Evolutionary conservation across 2,797 vertebrate species (phyloP).

Genomic region (Acanthurus leucopareius): DNA sequence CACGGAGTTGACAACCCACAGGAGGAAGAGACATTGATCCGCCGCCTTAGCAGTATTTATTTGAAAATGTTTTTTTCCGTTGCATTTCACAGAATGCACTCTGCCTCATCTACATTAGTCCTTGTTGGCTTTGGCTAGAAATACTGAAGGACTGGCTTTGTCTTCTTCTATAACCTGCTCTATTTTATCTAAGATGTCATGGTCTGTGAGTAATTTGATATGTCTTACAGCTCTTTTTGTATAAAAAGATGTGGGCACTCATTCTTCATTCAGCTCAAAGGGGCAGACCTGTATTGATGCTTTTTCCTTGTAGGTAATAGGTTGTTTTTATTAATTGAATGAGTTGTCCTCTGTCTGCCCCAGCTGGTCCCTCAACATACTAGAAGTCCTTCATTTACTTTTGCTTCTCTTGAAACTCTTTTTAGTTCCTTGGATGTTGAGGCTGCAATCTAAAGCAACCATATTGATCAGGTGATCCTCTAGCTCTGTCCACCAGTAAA

Average conservation of each 20-base stretch:
- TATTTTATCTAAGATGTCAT: constrained; percentile 26
- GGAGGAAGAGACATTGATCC: too few relatives aligned
- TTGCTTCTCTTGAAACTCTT: neutral
- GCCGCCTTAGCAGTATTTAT: too few relatives aligned
- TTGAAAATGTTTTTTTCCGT: too few relatives aligned
- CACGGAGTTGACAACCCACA: too few relatives aligned
- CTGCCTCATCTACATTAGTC: neutral
- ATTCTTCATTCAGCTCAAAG: constrained; percentile 22
- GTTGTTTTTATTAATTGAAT: neutral
- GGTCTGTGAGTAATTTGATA: constrained; percentile 39
- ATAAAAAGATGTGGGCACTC: constrained; percentile 48
- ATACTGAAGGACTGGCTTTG: constrained; percentile 12
- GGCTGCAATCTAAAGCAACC: neutral
- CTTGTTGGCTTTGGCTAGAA: constrained; percentile 26
- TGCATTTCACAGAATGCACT: constrained; percentile 9
- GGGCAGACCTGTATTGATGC: neutral
- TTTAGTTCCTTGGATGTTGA: neutral
- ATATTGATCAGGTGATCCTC: constrained; percentile 34
- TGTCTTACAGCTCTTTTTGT: constrained; percentile 26
- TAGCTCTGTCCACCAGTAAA: constrained; percentile 1
- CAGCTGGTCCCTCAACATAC: neutral
- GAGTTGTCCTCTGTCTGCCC: neutral
- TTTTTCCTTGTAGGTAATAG: constrained; percentile 7
- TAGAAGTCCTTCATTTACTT: neutral
- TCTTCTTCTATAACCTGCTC: constrained; percentile 39